These are phyloP conservation scores for Calidris pygmaea DNA, from an alignment of 2,113 vertebrate species.

Conservation along the genomic window DNA sequence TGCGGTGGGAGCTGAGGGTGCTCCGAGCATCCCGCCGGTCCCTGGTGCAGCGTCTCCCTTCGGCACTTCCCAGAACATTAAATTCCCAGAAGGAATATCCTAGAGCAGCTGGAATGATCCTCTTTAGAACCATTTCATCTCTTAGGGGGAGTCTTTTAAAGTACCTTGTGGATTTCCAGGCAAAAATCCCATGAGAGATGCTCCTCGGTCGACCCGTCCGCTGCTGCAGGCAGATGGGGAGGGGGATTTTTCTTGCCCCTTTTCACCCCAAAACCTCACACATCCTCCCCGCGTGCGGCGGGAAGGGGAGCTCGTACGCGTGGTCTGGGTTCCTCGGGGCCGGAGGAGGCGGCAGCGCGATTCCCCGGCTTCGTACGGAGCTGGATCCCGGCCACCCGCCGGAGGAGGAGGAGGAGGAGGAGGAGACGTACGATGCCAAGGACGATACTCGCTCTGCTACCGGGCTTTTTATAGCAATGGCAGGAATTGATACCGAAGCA, in stretches of 20 bases:
- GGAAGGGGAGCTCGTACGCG: fast-evolving
- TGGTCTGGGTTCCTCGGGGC: neutral
- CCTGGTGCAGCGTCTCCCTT: fast-evolving
- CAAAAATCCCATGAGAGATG: neutral
- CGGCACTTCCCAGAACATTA: neutral
- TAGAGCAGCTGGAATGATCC: neutral
- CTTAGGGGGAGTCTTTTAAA: neutral
- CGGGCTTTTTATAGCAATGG: neutral
- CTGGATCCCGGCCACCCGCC: neutral
- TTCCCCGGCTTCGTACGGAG: neutral
- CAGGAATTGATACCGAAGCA: neutral
- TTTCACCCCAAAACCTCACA: neutral
- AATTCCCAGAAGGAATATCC: neutral
- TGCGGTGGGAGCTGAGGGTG: neutral
- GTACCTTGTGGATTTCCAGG: neutral
- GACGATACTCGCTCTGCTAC: neutral
- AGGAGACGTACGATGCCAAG: neutral
- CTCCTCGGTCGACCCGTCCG: fast-evolving
- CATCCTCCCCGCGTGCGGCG: fast-evolving
- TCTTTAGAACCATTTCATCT: neutral
- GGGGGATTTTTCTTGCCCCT: neutral
- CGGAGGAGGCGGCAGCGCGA: neutral
- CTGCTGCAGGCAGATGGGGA: fast-evolving
- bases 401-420: neutral
- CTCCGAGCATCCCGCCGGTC: fast-evolving